Conservation (phyloP, 2,797 vertebrate species). For the Pangasius macronema region DNA sequence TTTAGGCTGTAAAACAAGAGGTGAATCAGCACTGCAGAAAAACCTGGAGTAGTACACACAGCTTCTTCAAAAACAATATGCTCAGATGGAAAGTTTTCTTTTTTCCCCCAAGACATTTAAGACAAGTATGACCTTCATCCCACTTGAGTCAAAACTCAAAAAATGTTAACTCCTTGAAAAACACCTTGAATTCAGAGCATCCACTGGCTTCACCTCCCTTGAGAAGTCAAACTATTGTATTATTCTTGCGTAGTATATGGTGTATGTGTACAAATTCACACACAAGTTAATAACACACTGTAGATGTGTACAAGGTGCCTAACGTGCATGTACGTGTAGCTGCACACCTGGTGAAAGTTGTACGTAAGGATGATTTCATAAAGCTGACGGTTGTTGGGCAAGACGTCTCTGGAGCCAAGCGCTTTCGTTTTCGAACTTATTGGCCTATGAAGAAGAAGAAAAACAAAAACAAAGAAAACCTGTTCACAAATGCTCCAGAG, state of each 20-base stretch:
- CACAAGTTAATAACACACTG: too few relatives aligned
- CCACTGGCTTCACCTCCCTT: not conserved
- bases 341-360: conserved; percentile 90
- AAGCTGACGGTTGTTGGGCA: conserved; percentile 94
- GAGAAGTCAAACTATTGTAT: not conserved
- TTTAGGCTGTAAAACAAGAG: conserved; percentile 82
- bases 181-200: not conserved
- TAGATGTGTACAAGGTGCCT: not conserved
- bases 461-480: not conserved
- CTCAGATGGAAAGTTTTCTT: not conserved
- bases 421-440: conserved; percentile 91
- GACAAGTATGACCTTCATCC: not conserved
- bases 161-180: not conserved
- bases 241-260: not conserved
- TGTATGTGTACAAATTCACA: not conserved
- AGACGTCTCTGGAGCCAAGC: conserved; percentile 87
- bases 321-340: not conserved
- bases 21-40: not conserved
- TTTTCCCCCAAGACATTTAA: not conserved
- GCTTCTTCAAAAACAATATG: not conserved
- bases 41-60: not conserved
- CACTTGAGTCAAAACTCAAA: not conserved
- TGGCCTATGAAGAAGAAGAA: conserved; percentile 73
- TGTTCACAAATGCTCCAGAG: not conserved
- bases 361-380: conserved; percentile 95